Conservation (phyloP, 1,140 invertebrate genomes). For the Amphibalanus amphitrite region DNA sequence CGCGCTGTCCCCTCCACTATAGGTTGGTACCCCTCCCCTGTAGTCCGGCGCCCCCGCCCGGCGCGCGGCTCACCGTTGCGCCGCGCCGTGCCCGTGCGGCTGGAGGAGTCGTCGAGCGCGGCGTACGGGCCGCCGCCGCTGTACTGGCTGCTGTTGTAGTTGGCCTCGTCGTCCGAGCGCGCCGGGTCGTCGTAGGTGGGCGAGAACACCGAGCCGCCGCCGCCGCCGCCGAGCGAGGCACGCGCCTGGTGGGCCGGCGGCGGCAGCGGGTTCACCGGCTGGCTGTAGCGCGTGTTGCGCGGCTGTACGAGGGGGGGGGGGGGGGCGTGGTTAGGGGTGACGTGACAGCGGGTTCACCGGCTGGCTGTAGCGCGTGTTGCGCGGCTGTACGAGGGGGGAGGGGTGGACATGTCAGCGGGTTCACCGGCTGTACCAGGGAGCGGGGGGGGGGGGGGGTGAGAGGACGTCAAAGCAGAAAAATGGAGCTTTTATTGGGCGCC, state of each 20-base stretch:
- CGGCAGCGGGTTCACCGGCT: slow-evolving; percentile 78
- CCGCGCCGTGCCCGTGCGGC: slow-evolving; percentile 18
- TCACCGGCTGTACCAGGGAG: slow-evolving; percentile 93
- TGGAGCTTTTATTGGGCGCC: no score
- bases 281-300: slow-evolving; percentile 45
- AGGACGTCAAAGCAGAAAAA: no score
- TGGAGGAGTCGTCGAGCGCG: slow-evolving; percentile 17
- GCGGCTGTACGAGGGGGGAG: no score
- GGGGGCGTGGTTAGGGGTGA: no score
- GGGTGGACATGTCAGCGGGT: slow-evolving; percentile 59
- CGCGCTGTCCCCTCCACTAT: no score
- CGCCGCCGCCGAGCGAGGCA: slow-evolving; percentile 59
- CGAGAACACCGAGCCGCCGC: slow-evolving; percentile 32
- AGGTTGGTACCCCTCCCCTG: no score
- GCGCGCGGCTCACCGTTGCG: slow-evolving; percentile 16
- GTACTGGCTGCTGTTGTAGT: slow-evolving; percentile 12
- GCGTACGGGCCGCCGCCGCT: slow-evolving; percentile 19
- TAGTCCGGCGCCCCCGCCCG: no score
- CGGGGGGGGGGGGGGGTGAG: no score
- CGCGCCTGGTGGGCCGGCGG: slow-evolving; percentile 24
- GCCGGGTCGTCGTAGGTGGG: slow-evolving; percentile 19
- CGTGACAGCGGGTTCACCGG: slow-evolving; percentile 75
- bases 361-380: slow-evolving; percentile 51
- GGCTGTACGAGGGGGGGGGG: no score
- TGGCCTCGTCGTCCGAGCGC: slow-evolving; percentile 18